Evolutionary conservation across 2,113 vertebrate species (phyloP).

Genomic region (Dascyllus trimaculatus): DNA sequence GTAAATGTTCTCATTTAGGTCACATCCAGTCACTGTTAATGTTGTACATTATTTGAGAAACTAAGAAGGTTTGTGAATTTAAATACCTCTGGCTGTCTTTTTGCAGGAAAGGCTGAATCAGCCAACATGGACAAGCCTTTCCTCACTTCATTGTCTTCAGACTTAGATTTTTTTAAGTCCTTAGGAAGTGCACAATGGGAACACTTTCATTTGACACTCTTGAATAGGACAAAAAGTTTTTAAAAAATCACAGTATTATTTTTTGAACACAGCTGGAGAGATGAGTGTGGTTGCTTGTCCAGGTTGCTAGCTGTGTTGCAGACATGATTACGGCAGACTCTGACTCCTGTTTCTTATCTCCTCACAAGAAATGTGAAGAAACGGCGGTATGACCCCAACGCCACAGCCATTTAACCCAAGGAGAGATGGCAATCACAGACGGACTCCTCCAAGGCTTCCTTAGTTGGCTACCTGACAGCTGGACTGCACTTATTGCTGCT

Average conservation of each 20-base stretch:
- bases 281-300: constrained; percentile 65
- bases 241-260: constrained; percentile 9
- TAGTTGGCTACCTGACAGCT: constrained; percentile 79
- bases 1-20: not conserved
- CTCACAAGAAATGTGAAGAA: constrained; percentile 98
- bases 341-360: constrained; percentile 79
- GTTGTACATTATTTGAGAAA: not conserved
- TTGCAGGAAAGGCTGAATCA: constrained; percentile 53
- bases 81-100: constrained; percentile 51
- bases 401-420: constrained; percentile 91
- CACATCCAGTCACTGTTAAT: not conserved
- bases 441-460: constrained; percentile 84
- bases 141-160: constrained; percentile 59
- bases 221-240: constrained; percentile 14
- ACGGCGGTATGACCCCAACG: constrained; percentile 93
- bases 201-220: not conserved
- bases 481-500: constrained; percentile 86
- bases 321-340: constrained; percentile 9
- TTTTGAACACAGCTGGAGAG: constrained; percentile 42
- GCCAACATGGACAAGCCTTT: constrained; percentile 68
- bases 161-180: constrained; percentile 6
- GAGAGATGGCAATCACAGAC: constrained; percentile 74
- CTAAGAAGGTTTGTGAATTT: constrained; percentile 41
- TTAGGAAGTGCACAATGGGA: constrained; percentile 12
- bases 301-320: constrained; percentile 58